phyloP scores from a whole-genome alignment of 2,888 invertebrate genomes.

The Nomada ruficornis region DNA sequence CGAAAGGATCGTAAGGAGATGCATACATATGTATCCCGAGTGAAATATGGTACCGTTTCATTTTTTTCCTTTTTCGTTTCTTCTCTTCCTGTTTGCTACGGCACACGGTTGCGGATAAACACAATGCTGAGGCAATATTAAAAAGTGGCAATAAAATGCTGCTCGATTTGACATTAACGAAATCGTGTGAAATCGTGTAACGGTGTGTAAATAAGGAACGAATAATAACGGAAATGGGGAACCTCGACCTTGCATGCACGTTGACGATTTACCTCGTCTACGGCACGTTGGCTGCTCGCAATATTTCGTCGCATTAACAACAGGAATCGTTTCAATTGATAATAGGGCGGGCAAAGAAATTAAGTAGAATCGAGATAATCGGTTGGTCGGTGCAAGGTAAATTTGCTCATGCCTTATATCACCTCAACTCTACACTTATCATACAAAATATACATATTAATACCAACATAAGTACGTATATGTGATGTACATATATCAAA shows the following conservation, averaged over 20 bases:
- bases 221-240: slow-evolving; percentile 28
- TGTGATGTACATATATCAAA: too few species aligned
- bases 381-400: not conserved
- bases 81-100: too few species aligned
- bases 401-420: not conserved
- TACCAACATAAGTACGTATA: too few species aligned
- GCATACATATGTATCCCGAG: too few species aligned
- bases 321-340: slow-evolving; percentile 8
- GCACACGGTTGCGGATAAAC: too few species aligned
- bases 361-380: not conserved
- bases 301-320: slow-evolving; percentile 10
- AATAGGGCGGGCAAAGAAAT: not conserved
- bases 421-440: too few species aligned
- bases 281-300: not conserved
- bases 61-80: too few species aligned
- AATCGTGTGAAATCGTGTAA: not conserved
- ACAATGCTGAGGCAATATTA: not conserved
- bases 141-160: not conserved
- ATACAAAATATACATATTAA: too few species aligned
- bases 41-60: too few species aligned
- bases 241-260: slow-evolving; percentile 24
- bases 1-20: too few species aligned
- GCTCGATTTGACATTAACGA: too few species aligned
- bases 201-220: not conserved
- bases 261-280: not conserved